Base-by-base conservation (phyloP, 2,888 invertebrate species). In the Apantesis nais region DNA sequence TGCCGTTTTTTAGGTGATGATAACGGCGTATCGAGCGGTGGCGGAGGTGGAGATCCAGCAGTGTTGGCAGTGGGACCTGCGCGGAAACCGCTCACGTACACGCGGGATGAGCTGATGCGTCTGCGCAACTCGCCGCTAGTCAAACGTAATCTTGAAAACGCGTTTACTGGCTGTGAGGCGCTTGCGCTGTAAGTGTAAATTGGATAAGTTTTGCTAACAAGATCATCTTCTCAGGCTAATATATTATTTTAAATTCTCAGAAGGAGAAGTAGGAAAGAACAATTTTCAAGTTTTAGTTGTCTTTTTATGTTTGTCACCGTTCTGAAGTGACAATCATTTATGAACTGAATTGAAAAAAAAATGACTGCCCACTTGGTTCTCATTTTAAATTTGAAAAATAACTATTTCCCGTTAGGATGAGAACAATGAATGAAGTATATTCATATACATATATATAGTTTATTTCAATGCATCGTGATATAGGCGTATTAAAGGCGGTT, bases 51-150 rank as follows among this genome's bases (percentile, higher is more conserved):
- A 41, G 96, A 96, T 88, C 95, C 96, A 64, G 96, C 96, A n/a
- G 96, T 96, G 84, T 89, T 96, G 83, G 95, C 95, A 70, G 89
- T 96, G 82, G 95, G 96, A 9, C 93, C 95, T 69, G 93, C 91
- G 77, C 93, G 92, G 68, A 91, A 88, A 67, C 90, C 91, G 86
- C 93, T 95, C 79, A 95, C 94, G 68, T 96, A 96, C 92, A 96
- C 96, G 41, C 95, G 97, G 90, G 97, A 97, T 67, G 96, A 97
- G 86, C 95, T 98, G 79, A 92, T 98, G 91, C 96, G 96, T 62
- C 95, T 98, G 79, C 96, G 97, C 71, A 96, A 96, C 86, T 96
- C 96, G 81, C 97, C 97, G 74, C 94, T 96, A 76, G 97, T 98
- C 64, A 96, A 96, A 87, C 95, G 94, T 74, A 96, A 97, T 85